phyloP scores from a whole-genome alignment of 2,888 invertebrate species.

The Desoria tigrina region DNA sequence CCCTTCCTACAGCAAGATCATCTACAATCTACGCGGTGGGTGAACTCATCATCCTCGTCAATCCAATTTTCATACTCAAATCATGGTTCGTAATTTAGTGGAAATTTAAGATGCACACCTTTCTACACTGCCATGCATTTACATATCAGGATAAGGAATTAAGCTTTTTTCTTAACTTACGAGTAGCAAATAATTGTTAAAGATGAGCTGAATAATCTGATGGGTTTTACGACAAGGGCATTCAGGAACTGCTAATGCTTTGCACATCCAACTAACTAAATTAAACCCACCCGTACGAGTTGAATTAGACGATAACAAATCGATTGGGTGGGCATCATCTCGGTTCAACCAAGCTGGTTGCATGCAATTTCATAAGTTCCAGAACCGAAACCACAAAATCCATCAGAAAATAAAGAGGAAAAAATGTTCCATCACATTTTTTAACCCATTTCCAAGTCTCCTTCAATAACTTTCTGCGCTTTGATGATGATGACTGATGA shows the following conservation, averaged over 20 bases:
- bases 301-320: too few species aligned
- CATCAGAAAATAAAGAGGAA: neutral
- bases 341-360: too few species aligned
- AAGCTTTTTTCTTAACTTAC: neutral
- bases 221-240: neutral
- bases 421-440: neutral
- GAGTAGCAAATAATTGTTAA: neutral
- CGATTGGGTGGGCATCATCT: too few species aligned
- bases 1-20: neutral
- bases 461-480: constrained; percentile 8
- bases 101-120: constrained; percentile 4
- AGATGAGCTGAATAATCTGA: neutral
- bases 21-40: constrained; percentile 1
- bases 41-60: constrained; percentile 14
- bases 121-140: neutral
- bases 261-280: too few species aligned
- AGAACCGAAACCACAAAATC: neutral
- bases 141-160: neutral
- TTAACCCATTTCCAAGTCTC: constrained; percentile 5
- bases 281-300: too few species aligned
- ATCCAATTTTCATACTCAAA: constrained; percentile 10
- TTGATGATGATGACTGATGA: constrained; percentile 44
- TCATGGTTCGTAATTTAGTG: neutral
- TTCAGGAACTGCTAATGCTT: neutral
- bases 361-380: neutral